Evolutionary conservation across 2,888 invertebrate species (phyloP).

Genomic region (Pecten maximus): DNA sequence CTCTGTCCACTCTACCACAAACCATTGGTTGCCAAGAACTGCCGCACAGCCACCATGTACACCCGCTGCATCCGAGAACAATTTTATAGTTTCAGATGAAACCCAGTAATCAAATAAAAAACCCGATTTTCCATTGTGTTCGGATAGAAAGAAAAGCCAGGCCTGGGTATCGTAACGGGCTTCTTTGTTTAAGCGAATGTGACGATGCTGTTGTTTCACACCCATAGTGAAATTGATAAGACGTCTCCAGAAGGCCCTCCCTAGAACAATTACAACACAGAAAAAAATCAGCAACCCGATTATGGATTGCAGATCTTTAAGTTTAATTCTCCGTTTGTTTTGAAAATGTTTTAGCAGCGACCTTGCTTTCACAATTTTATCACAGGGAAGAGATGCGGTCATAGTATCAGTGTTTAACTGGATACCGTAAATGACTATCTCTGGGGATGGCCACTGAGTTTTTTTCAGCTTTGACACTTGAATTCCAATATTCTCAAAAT

Average conservation of each 20-base stretch:
- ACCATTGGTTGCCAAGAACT: too few relatives aligned
- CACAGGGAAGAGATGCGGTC: background rate
- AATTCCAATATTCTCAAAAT: background rate
- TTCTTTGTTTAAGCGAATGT: conserved; percentile 35
- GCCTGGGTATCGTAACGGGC: conserved; percentile 46
- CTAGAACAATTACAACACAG: background rate
- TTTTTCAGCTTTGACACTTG: background rate
- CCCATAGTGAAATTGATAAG: background rate
- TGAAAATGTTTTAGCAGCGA: background rate
- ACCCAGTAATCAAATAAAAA: conserved; percentile 53
- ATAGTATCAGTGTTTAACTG: background rate
- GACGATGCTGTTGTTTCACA: background rate
- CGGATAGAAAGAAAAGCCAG: conserved; percentile 47
- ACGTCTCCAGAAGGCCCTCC: background rate
- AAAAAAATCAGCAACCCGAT: background rate
- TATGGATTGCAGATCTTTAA: background rate
- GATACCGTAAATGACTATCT: background rate
- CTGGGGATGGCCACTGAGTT: background rate
- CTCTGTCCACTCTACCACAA: too few relatives aligned
- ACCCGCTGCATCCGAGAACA: conserved; percentile 47
- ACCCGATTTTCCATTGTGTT: conserved; percentile 55
- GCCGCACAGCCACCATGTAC: conserved; percentile 47
- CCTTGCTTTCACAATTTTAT: background rate
- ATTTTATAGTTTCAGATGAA: conserved; percentile 36
- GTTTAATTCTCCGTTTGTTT: background rate